phyloP scores from a whole-genome alignment of 2,888 invertebrate species.

The Petrolisthes manimaculis region DNA sequence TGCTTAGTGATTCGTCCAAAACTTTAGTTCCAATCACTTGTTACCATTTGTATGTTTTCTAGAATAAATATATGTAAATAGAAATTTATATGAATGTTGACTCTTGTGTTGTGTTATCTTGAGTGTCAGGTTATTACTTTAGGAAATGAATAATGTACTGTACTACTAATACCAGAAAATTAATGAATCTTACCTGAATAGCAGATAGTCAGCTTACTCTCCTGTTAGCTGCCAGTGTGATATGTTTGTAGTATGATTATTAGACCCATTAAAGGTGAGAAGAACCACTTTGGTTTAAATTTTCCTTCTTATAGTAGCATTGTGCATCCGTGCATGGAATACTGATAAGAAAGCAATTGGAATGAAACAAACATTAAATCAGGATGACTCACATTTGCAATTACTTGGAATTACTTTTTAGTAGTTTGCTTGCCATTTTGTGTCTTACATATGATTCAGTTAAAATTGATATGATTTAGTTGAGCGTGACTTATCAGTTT shows the following conservation, averaged over 20 bases:
- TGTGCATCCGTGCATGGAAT: conserved; percentile 62
- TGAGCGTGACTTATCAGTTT: conserved; percentile 56
- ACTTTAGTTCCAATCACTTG: conserved; percentile 61
- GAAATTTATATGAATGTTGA: conserved; percentile 62
- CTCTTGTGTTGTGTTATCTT: conserved; percentile 61
- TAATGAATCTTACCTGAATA: conserved; percentile 58
- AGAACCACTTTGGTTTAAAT: conserved; percentile 65
- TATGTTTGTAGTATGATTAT: conserved; percentile 63
- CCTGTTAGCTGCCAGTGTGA: conserved; percentile 63
- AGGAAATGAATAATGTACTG: conserved; percentile 52
- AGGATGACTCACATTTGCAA: conserved; percentile 63
- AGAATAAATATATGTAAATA: conserved; percentile 59
- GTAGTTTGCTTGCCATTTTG: conserved; percentile 61
- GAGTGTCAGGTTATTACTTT: conserved; percentile 54
- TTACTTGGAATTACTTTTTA: conserved; percentile 47
- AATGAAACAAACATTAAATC: conserved; percentile 66
- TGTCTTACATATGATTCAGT: conserved; percentile 36
- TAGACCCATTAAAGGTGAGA: conserved; percentile 65
- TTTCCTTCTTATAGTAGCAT: conserved; percentile 58
- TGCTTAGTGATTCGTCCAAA: conserved; percentile 62
- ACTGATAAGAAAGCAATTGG: conserved; percentile 58
- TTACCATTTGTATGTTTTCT: conserved; percentile 63
- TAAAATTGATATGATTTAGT: conserved; percentile 53
- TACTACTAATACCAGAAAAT: conserved; percentile 60
- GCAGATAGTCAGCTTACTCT: conserved; percentile 61